These are phyloP conservation scores for Suricata suricatta DNA, from an alignment of 2,113 vertebrate species.

Conservation along the genomic window DNA sequence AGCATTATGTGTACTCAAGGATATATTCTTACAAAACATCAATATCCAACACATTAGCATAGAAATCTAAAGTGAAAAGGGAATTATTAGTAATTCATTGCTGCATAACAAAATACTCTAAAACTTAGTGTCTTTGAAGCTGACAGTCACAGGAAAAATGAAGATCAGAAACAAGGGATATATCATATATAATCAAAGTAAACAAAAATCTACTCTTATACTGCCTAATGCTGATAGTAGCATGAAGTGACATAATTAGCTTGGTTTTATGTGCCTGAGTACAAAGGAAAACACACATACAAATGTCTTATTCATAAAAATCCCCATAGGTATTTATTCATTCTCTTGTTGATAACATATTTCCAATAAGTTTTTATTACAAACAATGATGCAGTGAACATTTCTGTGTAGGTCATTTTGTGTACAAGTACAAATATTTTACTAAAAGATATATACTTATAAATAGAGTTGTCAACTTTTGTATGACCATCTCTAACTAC, in stretches of 20 bases:
- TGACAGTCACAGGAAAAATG: neutral
- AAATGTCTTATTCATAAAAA: neutral
- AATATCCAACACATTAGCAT: neutral
- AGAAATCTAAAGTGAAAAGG: neutral
- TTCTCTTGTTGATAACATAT: neutral
- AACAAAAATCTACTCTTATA: neutral
- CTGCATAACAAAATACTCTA: neutral
- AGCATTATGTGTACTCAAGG: neutral
- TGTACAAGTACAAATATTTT: neutral
- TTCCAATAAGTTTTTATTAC: neutral
- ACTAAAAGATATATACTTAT: neutral
- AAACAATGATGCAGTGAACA: neutral
- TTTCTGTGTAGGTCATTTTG: neutral
- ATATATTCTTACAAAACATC: neutral
- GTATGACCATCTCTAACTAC: neutral
- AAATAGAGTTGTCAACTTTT: neutral
- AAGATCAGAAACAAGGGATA: neutral
- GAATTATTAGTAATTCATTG: too few species aligned
- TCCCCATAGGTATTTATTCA: neutral
- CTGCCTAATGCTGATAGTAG: neutral
- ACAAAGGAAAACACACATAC: neutral
- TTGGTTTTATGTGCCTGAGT: neutral
- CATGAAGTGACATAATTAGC: neutral
- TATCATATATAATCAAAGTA: neutral
- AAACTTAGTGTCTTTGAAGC: neutral